A percentile compares a stretch with the other conserved stretches of the same genome.
These are phyloP conservation scores for Coracopsis vasa DNA, from an alignment of 2,113 vertebrate species.

Conservation along the genomic window DNA sequence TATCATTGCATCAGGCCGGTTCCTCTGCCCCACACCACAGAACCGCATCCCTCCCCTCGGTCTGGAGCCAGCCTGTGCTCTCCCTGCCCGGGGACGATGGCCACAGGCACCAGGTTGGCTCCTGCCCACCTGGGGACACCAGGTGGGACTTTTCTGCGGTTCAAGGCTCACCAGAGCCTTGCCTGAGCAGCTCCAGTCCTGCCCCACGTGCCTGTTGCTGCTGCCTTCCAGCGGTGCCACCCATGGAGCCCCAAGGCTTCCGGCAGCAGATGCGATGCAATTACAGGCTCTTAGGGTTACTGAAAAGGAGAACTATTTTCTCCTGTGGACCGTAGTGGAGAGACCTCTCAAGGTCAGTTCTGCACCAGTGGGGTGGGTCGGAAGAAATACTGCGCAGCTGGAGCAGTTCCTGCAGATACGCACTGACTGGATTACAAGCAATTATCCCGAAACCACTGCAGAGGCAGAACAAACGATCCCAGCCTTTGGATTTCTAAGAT, in stretches of 20 bases:
- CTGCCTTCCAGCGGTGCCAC: not conserved
- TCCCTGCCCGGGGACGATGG: not conserved
- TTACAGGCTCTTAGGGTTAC: not conserved
- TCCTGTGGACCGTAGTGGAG: rapidly evolving
- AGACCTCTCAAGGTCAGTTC: not conserved
- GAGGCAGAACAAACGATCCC: not conserved
- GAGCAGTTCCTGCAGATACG: not conserved
- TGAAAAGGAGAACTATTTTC: not conserved
- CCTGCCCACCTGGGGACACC: not conserved
- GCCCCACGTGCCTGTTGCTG: not conserved
- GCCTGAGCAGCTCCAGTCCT: not conserved
- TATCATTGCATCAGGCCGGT: not conserved
- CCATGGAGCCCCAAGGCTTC: rapidly evolving
- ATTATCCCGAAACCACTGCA: not conserved
- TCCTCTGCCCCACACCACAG: not conserved
- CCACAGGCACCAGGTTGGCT: not conserved
- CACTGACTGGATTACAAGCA: not conserved
- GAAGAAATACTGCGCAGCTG: not conserved
- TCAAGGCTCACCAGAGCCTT: not conserved
- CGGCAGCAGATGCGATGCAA: not conserved
- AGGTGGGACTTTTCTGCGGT: rapidly evolving
- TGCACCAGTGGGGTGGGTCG: not conserved
- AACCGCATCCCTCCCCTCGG: too few relatives aligned
- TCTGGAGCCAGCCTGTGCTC: not conserved
- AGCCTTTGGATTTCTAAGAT: not conserved